A percentile compares a stretch with the other conserved stretches of the same genome.
phyloP scores from a whole-genome alignment of 2,113 vertebrate genomes.

The Diadophis punctatus region DNA sequence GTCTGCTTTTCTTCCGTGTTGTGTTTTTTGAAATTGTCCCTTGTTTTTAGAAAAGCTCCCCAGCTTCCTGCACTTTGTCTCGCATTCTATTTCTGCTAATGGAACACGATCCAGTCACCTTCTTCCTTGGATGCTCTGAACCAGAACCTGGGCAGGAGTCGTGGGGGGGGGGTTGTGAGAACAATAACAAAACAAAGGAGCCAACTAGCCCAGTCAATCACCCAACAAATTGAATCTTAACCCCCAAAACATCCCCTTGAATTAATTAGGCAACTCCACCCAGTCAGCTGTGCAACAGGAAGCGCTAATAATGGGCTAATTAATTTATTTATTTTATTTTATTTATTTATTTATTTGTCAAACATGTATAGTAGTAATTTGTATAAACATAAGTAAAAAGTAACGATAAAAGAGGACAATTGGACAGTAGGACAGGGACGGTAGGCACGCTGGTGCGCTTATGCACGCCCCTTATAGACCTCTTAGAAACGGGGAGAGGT shows the following conservation, averaged over 20 bases:
- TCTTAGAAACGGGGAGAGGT: too few species aligned
- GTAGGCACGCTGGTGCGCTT: too few species aligned
- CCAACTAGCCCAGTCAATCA: not conserved
- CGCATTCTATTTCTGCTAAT: not conserved
- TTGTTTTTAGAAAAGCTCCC: not conserved
- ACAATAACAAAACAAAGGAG: not conserved
- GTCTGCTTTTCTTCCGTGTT: not conserved
- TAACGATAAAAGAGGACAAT: too few species aligned
- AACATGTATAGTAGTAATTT: too few species aligned
- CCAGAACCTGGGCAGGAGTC: not conserved
- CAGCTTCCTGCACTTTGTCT: not conserved
- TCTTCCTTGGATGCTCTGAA: not conserved
- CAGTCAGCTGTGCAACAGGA: not conserved
- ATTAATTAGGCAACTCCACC: not conserved
- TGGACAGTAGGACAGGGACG: too few species aligned
- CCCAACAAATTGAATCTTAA: not conserved
- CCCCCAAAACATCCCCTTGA: not conserved
- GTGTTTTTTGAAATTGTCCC: not conserved
- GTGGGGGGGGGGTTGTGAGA: not conserved
- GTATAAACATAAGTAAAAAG: too few species aligned
- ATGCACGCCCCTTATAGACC: too few species aligned
- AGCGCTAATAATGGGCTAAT: not conserved
- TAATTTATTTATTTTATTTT: too few species aligned
- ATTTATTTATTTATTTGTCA: too few species aligned
- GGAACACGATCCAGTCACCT: not conserved